Percentiles rank a stretch among this genome's conserved stretches.
phyloP scores from a whole-genome alignment of 1,140 invertebrate species.

The Bombus terrestris region DNA sequence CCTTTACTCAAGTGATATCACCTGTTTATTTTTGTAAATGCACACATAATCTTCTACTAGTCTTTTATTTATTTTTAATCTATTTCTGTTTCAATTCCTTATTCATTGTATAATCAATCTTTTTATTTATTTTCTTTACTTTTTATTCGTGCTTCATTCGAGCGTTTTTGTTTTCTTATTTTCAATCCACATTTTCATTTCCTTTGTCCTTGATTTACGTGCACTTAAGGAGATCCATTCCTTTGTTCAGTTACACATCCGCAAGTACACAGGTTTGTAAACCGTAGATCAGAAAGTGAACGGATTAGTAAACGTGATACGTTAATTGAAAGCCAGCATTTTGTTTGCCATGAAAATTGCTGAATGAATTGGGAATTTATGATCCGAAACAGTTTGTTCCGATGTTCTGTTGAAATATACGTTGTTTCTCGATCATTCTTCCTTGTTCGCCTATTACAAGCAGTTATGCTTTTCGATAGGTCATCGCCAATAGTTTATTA shows the following conservation, averaged over 20 bases:
- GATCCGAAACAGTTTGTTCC: conserved; percentile 37
- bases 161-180: too few relatives aligned
- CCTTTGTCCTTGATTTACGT: not conserved
- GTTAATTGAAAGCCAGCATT: conserved; percentile 42
- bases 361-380: conserved; percentile 33
- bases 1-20: too few relatives aligned
- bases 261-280: not conserved
- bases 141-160: too few relatives aligned
- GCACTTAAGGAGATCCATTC: not conserved
- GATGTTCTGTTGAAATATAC: not conserved
- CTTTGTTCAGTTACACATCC: not conserved
- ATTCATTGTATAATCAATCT: not conserved
- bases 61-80: not conserved
- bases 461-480: not conserved
- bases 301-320: conserved; percentile 1
- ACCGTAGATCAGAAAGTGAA: conserved; percentile 25
- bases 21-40: too few relatives aligned
- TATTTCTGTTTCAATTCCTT: not conserved
- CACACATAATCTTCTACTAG: not conserved
- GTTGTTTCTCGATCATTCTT: conserved; percentile 8
- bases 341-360: conserved; percentile 50
- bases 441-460: not conserved
- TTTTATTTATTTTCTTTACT: too few relatives aligned
- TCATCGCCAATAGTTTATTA: conserved; percentile 1
- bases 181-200: not conserved